Evolutionary conservation across 2,113 vertebrate species (phyloP).

Genomic region (Apistogramma diplotaenia): DNA sequence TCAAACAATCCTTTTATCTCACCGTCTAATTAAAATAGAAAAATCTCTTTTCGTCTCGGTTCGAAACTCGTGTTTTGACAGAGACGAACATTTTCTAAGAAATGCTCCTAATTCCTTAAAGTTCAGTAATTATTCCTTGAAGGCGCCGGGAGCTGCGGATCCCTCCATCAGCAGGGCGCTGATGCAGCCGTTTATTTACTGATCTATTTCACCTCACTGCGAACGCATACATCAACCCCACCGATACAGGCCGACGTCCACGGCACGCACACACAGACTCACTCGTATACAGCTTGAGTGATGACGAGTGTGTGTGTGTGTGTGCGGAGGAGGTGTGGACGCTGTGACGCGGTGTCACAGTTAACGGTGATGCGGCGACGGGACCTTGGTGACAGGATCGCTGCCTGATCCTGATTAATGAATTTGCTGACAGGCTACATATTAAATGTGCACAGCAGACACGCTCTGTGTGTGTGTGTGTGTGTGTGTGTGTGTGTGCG

Average conservation of each 20-base stretch:
- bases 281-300: neutral
- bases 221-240: constrained; percentile 14
- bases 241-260: neutral
- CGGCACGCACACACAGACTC: neutral
- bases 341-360: neutral
- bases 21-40: neutral
- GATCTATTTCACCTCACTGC: constrained; percentile 20
- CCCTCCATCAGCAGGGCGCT: constrained; percentile 33
- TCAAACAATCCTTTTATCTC: neutral
- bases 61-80: neutral
- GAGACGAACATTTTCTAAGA: neutral
- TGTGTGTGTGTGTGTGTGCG: too few relatives aligned
- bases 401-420: constrained; percentile 19
- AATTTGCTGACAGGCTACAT: constrained; percentile 25
- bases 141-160: constrained; percentile 17
- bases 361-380: constrained; percentile 26
- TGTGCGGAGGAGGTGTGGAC: neutral
- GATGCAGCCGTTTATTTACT: constrained; percentile 22
- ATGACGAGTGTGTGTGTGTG: neutral
- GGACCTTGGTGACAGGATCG: constrained; percentile 6
- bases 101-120: constrained; percentile 21
- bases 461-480: too few relatives aligned
- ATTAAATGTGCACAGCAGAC: too few relatives aligned
- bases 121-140: constrained; percentile 20
- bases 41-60: neutral